Conservation (phyloP, 2,888 invertebrate genomes). For the Ochropacha duplaris region DNA sequence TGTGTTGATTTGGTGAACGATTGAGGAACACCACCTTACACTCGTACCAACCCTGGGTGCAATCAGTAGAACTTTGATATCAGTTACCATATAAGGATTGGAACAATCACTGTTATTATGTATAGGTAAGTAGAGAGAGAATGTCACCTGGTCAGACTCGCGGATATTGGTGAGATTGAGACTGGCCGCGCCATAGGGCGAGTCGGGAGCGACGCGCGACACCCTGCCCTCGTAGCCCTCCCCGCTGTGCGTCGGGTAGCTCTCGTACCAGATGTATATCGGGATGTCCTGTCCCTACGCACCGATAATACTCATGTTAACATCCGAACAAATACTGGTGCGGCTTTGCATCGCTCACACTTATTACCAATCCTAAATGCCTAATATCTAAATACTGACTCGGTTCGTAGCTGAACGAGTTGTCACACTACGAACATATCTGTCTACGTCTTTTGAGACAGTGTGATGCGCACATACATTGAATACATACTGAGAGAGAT, state of each 20-base stretch:
- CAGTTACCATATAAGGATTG: not conserved
- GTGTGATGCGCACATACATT: constrained; percentile 15
- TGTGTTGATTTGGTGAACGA: constrained; percentile 94
- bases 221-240: constrained; percentile 96
- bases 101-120: not conserved
- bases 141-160: constrained; percentile 89
- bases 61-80: constrained; percentile 1
- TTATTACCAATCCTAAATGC: constrained; percentile 15
- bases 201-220: constrained; percentile 93
- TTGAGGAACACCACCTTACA: constrained; percentile 97
- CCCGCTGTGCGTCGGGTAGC: constrained; percentile 98
- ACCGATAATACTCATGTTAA: constrained; percentile 45
- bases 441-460: constrained; percentile 48
- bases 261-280: constrained; percentile 99
- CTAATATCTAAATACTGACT: constrained; percentile 36
- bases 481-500: constrained; percentile 2
- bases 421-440: constrained; percentile 39
- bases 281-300: constrained; percentile 96
- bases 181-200: constrained; percentile 94
- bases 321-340: constrained; percentile 40
- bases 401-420: constrained; percentile 24
- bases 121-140: not conserved
- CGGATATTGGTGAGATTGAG: constrained; percentile 97
- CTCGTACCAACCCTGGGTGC: constrained; percentile 93
- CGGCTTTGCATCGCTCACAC: constrained; percentile 34